Percentiles rank a stretch among this genome's conserved stretches.
Conservation (phyloP, 1,140 invertebrate species). For the Cyclargus thomasi region DNA sequence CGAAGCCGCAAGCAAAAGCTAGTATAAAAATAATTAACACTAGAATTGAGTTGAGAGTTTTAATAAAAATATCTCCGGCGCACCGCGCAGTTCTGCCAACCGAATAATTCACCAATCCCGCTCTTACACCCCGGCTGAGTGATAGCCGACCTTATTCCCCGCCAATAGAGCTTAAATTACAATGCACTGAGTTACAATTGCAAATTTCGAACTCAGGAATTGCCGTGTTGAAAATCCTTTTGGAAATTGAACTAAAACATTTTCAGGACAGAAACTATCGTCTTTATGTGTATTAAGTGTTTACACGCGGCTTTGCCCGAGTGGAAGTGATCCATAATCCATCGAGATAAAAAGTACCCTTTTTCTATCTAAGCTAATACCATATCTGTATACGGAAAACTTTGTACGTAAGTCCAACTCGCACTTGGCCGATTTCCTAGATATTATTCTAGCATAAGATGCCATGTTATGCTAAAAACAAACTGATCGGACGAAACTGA, state of each 20-base stretch:
- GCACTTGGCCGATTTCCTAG: too few relatives aligned
- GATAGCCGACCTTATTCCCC: background rate
- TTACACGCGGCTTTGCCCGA: background rate
- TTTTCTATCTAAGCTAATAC: too few relatives aligned
- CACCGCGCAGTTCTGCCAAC: slow-evolving; percentile 29
- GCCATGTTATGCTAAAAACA: too few relatives aligned
- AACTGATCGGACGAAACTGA: too few relatives aligned
- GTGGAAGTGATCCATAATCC: too few relatives aligned
- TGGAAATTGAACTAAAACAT: slow-evolving; percentile 22
- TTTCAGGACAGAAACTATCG: background rate
- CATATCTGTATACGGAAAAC: too few relatives aligned
- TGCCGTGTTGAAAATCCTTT: slow-evolving; percentile 28
- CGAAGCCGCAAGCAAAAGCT: too few relatives aligned
- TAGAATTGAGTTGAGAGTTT: background rate
- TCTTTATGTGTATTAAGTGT: background rate
- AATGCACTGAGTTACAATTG: background rate
- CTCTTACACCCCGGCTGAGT: background rate
- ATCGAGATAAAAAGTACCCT: background rate
- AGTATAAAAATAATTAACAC: background rate
- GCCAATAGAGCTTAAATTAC: background rate
- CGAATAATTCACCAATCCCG: slow-evolving; percentile 34
- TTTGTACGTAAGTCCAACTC: too few relatives aligned
- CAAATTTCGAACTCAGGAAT: slow-evolving; percentile 23
- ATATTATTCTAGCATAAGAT: too few relatives aligned
- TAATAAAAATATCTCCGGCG: slow-evolving; percentile 19